A percentile compares a stretch with the other conserved stretches of the same genome.
These are phyloP conservation scores for Brachypalpus laphriformis DNA, from an alignment of 2,888 invertebrate species.

Conservation along the genomic window DNA sequence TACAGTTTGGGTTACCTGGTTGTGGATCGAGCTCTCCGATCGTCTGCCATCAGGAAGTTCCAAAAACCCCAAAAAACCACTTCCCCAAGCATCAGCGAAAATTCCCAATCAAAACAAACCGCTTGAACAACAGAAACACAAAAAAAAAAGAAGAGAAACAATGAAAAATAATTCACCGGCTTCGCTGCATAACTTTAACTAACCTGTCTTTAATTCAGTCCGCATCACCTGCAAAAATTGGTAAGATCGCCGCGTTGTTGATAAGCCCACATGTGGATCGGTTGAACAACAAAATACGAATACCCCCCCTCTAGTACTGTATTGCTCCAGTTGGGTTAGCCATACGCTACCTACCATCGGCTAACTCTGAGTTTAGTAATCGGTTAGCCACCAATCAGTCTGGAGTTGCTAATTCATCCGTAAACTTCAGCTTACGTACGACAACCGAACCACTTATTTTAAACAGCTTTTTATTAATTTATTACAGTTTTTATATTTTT, in stretches of 20 bases:
- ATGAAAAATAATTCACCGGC: slow-evolving; percentile 26
- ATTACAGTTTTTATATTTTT: not conserved
- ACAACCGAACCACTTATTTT: not conserved
- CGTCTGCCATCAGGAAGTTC: slow-evolving; percentile 12
- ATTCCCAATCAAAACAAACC: slow-evolving; percentile 26
- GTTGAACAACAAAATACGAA: slow-evolving; percentile 3
- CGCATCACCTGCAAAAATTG: slow-evolving; percentile 50
- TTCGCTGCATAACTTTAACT: slow-evolving; percentile 5
- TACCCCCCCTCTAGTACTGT: slow-evolving; percentile 3
- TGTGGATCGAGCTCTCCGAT: not conserved
- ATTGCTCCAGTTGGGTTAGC: slow-evolving; percentile 38
- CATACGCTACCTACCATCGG: slow-evolving; percentile 20
- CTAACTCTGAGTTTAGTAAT: slow-evolving; percentile 46
- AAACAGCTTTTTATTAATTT: not conserved
- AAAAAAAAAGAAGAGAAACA: not conserved
- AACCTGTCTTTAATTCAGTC: slow-evolving; percentile 13
- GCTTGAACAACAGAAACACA: not conserved
- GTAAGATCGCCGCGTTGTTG: slow-evolving; percentile 33
- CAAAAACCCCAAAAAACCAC: slow-evolving; percentile 49
- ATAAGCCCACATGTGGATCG: slow-evolving; percentile 52
- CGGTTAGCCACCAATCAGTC: slow-evolving; percentile 64
- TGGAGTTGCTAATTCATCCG: slow-evolving; percentile 46
- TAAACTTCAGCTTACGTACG: slow-evolving; percentile 21
- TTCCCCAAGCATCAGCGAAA: slow-evolving; percentile 39
- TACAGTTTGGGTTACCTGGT: slow-evolving; percentile 36